phyloP scores from a whole-genome alignment of 2,113 vertebrate species.

The Hemiprocne comata region DNA sequence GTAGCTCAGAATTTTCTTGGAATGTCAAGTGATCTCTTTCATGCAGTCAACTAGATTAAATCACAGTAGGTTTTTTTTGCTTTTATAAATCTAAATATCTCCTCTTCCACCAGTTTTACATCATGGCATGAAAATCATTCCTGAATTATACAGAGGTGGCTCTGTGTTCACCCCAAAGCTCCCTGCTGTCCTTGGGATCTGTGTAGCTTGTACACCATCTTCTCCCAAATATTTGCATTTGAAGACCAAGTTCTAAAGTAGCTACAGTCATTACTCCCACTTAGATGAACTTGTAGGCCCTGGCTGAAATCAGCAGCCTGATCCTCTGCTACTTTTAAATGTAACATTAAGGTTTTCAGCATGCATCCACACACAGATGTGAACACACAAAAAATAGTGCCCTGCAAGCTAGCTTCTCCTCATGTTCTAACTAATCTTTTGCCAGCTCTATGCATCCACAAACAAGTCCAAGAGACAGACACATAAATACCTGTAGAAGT shows the following conservation, averaged over 20 bases:
- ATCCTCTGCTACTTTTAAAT: background rate
- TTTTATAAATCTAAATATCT: background rate
- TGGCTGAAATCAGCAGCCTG: background rate
- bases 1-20: background rate
- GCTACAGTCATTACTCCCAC: background rate
- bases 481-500: conserved; percentile 80
- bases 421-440: background rate
- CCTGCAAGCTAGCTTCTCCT: background rate
- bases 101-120: background rate
- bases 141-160: background rate
- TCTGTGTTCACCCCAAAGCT: background rate
- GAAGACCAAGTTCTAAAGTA: background rate
- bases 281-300: background rate
- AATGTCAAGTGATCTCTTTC: background rate
- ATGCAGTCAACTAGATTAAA: background rate
- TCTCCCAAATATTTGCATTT: background rate
- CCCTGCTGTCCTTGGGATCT: background rate
- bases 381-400: background rate
- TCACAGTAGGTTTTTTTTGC: background rate
- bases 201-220: background rate
- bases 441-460: background rate
- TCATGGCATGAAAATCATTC: background rate
- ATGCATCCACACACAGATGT: background rate
- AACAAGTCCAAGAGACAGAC: background rate
- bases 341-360: background rate